Conservation (phyloP, 2,113 vertebrate genomes). For the Tragelaphus imberbis region DNA sequence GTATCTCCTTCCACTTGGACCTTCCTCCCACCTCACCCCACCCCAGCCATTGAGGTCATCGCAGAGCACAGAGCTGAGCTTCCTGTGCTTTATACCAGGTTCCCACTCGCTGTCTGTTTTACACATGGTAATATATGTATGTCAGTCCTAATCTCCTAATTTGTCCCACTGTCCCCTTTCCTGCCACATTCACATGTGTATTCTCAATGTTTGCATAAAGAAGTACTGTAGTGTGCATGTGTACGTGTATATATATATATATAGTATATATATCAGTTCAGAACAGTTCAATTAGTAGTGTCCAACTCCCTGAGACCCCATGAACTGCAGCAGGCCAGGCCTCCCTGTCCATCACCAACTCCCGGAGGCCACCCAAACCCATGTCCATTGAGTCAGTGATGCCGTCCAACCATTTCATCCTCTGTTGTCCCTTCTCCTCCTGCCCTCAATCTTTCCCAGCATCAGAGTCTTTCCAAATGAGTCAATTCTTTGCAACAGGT, state of each 20-base stretch:
- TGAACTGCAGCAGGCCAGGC: rapidly evolving
- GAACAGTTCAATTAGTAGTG: no score
- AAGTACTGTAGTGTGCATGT: neutral
- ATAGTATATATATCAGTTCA: neutral
- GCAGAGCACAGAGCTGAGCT: neutral
- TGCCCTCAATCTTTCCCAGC: no score
- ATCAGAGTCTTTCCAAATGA: no score
- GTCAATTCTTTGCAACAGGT: no score
- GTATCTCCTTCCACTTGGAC: neutral
- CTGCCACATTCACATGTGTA: neutral
- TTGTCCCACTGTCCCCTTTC: neutral
- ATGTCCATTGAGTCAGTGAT: no score
- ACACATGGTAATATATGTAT: neutral
- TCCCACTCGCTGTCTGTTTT: neutral
- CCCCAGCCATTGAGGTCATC: neutral
- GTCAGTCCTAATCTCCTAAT: neutral
- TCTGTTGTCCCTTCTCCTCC: no score
- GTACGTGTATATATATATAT: rapidly evolving
- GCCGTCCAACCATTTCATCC: no score
- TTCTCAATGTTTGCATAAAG: neutral
- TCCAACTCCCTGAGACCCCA: no score
- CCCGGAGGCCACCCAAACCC: no score
- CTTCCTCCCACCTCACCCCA: neutral
- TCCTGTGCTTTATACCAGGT: neutral
- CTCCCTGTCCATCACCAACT: no score